Evolutionary conservation across 2,888 invertebrate genomes (phyloP).

Genomic region (Lycocerus yunnanus): DNA sequence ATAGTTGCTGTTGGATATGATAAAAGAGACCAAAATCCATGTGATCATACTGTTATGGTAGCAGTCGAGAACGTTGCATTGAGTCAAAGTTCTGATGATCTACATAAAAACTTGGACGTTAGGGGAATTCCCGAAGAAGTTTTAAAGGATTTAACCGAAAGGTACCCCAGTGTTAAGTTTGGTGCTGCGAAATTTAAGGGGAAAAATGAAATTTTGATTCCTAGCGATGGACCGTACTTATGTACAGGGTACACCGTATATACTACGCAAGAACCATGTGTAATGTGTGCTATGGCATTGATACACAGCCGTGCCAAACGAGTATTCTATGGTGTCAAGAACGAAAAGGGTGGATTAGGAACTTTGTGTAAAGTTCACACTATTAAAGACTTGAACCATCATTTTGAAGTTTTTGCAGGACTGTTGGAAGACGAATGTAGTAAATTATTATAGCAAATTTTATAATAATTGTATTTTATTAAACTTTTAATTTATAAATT

Average conservation of each 20-base stretch:
- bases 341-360: slow-evolving; percentile 70
- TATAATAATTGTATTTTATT: neutral
- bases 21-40: slow-evolving; percentile 64
- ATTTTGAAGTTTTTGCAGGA: slow-evolving; percentile 82
- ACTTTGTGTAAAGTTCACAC: slow-evolving; percentile 77
- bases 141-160: slow-evolving; percentile 50
- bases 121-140: slow-evolving; percentile 57
- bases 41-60: slow-evolving; percentile 84
- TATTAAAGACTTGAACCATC: slow-evolving; percentile 83
- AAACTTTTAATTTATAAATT: neutral
- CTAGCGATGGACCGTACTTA: slow-evolving; percentile 70
- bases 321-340: slow-evolving; percentile 74
- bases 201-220: slow-evolving; percentile 47
- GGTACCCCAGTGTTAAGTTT: slow-evolving; percentile 53
- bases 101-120: slow-evolving; percentile 33
- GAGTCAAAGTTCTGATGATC: slow-evolving; percentile 77
- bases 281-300: slow-evolving; percentile 95
- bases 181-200: slow-evolving; percentile 57
- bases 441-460: slow-evolving; percentile 19
- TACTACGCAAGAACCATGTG: slow-evolving; percentile 83
- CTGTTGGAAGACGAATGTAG: slow-evolving; percentile 58
- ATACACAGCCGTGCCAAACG: slow-evolving; percentile 85
- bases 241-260: slow-evolving; percentile 90
- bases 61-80: slow-evolving; percentile 84
- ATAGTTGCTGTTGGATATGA: slow-evolving; percentile 71